Evolutionary conservation across 2,888 invertebrate species (phyloP).

Genomic region (Limnephilus rhombicus): DNA sequence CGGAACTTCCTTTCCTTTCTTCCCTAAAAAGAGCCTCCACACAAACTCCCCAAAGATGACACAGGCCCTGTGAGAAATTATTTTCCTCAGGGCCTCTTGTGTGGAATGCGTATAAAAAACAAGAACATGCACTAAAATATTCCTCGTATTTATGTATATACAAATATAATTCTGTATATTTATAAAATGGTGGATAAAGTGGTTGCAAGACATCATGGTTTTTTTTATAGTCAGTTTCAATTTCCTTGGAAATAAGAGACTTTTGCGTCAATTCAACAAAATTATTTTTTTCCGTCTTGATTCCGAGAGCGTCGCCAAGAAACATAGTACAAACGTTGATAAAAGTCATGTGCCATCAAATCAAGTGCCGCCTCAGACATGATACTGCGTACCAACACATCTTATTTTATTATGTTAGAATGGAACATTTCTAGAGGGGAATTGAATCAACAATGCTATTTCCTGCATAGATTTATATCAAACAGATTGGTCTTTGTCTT

Average conservation of each 20-base stretch:
- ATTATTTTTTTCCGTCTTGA: background rate
- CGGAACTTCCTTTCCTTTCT: no score
- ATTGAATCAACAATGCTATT: conserved; percentile 30
- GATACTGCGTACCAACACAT: conserved; percentile 24
- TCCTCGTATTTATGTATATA: no score
- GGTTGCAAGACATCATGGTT: background rate
- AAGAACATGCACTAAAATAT: background rate
- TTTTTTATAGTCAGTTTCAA: background rate
- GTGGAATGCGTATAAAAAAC: background rate
- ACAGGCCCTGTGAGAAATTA: no score
- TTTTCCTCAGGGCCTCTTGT: no score
- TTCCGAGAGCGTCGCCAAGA: background rate
- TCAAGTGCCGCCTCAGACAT: conserved; percentile 17
- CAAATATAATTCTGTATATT: background rate
- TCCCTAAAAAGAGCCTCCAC: no score
- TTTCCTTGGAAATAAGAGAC: background rate
- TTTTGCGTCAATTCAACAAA: conserved; percentile 1
- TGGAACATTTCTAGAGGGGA: background rate
- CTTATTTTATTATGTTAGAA: background rate
- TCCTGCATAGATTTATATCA: background rate
- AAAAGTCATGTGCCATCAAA: conserved; percentile 29
- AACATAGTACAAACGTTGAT: conserved; percentile 6
- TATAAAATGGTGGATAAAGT: background rate
- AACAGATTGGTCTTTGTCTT: background rate
- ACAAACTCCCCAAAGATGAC: no score